phyloP scores from a whole-genome alignment of 2,888 invertebrate genomes.

The Sphecodes monilicornis region DNA sequence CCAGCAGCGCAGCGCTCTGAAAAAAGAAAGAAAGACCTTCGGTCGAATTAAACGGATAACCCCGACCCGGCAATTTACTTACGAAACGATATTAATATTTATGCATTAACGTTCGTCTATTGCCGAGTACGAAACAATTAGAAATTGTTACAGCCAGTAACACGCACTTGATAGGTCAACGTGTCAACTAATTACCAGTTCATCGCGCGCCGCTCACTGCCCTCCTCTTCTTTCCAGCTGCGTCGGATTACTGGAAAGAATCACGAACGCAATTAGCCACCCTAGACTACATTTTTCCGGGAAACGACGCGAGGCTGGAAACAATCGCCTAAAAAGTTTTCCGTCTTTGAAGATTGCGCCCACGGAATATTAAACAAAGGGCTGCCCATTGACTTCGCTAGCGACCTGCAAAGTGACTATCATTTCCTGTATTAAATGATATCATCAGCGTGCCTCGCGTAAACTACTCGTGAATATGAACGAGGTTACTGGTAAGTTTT shows the following conservation, averaged over 20 bases:
- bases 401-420: conserved; percentile 31
- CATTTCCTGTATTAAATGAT: conserved; percentile 49
- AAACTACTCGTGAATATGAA: conserved; percentile 11
- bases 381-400: conserved; percentile 7
- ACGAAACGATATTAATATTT: conserved; percentile 40
- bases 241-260: conserved; percentile 8
- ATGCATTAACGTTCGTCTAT: conserved; percentile 28
- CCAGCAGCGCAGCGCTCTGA: neutral
- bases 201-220: conserved; percentile 1
- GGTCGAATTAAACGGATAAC: conserved; percentile 33
- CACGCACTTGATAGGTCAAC: conserved; percentile 15
- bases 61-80: conserved; percentile 38
- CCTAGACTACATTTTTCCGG: neutral
- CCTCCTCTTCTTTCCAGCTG: conserved; percentile 12
- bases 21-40: conserved; percentile 1
- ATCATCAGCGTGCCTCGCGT: conserved; percentile 27
- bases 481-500: neutral
- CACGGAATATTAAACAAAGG: conserved; percentile 30
- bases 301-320: neutral
- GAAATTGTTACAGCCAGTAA: conserved; percentile 38
- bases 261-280: conserved; percentile 44
- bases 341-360: neutral
- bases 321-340: conserved; percentile 23
- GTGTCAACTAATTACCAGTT: conserved; percentile 47
- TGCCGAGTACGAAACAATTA: conserved; percentile 44